phyloP scores from a whole-genome alignment of 2,797 vertebrate species.

The Orientallactaga sibirica region DNA sequence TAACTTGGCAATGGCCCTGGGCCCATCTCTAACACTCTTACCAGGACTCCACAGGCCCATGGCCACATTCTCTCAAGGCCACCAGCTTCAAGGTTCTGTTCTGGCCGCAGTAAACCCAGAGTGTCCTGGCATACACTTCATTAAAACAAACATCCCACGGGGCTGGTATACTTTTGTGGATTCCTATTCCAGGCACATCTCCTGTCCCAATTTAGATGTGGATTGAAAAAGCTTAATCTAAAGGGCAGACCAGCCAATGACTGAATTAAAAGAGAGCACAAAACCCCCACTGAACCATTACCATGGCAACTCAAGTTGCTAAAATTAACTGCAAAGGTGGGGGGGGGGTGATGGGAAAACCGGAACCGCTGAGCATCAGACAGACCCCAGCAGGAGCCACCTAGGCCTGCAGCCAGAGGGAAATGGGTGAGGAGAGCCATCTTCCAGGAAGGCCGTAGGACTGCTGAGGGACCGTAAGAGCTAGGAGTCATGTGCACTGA shows the following conservation, averaged over 20 bases:
- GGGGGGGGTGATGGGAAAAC: conserved; percentile 79
- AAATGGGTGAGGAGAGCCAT: conserved; percentile 64
- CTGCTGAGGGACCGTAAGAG: background rate
- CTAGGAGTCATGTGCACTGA: background rate
- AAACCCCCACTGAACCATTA: conserved; percentile 81
- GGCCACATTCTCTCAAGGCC: background rate
- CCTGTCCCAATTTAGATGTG: conserved; percentile 64
- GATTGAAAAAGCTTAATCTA: conserved; percentile 78
- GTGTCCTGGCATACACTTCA: conserved; percentile 64
- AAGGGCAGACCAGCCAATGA: conserved; percentile 83
- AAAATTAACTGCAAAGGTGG: conserved; percentile 85
- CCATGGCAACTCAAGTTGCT: conserved; percentile 86
- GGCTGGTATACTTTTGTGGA: background rate
- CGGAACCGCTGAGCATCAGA: conserved; percentile 66
- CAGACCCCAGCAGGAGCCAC: conserved; percentile 65
- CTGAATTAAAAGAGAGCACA: conserved; percentile 82
- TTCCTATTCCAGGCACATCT: conserved; percentile 80
- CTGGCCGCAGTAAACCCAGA: conserved; percentile 53
- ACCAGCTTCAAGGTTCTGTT: background rate
- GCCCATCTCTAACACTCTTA: background rate
- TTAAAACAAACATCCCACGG: background rate
- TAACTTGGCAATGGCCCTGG: rapidly evolving
- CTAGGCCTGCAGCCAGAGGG: conserved; percentile 65
- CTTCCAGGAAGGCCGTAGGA: background rate
- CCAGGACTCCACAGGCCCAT: background rate